A percentile compares a stretch with the other conserved stretches of the same genome.
These are phyloP conservation scores for Hirundichthys speculiger DNA, from an alignment of 2,113 vertebrate species.

Conservation along the genomic window DNA sequence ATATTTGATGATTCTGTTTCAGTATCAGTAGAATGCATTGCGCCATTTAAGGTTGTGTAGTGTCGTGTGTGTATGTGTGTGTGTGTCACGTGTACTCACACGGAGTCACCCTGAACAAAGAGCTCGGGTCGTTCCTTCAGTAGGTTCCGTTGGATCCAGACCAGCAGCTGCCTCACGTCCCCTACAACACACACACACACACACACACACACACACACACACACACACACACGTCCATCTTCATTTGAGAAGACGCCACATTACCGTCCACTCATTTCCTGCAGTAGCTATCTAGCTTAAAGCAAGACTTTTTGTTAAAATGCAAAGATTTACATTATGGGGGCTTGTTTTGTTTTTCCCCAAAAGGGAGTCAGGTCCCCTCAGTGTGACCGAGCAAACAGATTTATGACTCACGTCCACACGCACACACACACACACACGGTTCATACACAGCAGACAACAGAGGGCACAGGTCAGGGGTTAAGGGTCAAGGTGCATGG, in stretches of 20 bases:
- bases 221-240: conserved; percentile 49
- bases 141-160: conserved; percentile 94
- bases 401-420: conserved; percentile 33
- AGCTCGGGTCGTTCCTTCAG: conserved; percentile 94
- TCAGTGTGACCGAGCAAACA: conserved; percentile 14
- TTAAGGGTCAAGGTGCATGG: conserved; percentile 76
- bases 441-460: conserved; percentile 66
- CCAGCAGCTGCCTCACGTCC: conserved; percentile 93
- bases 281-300: not conserved
- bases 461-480: conserved; percentile 75
- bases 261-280: not conserved
- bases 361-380: not conserved
- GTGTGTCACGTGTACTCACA: conserved; percentile 85
- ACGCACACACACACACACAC: conserved; percentile 47
- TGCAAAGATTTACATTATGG: not conserved
- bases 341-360: not conserved
- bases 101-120: conserved; percentile 94
- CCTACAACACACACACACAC: conserved; percentile 79
- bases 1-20: not conserved
- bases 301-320: not conserved
- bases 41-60: conserved; percentile 17
- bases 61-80: conserved; percentile 3
- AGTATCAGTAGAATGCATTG: not conserved
- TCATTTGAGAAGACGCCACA: not conserved
- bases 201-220: conserved; percentile 56